Evolutionary conservation across 2,888 invertebrate species (phyloP).

Genomic region (Lumbricus terrestris): DNA sequence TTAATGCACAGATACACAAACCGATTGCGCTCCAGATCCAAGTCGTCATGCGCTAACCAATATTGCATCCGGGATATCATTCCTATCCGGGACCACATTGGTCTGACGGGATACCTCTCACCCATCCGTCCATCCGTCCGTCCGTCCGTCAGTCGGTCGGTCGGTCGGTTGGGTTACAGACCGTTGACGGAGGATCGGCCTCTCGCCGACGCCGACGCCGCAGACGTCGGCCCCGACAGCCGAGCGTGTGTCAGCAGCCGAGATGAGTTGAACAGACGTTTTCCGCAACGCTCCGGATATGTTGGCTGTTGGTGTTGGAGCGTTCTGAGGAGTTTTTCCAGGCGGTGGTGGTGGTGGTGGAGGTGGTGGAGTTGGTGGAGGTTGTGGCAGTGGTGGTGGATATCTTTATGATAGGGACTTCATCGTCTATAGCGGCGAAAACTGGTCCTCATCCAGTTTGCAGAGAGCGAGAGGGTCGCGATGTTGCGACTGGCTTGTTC

Average conservation of each 20-base stretch:
- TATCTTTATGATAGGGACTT: not conserved
- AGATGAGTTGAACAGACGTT: not conserved
- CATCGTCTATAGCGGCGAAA: not conserved
- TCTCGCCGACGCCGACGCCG: too few species aligned
- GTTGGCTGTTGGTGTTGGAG: not conserved
- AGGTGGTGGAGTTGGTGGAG: not conserved
- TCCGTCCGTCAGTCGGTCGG: not conserved
- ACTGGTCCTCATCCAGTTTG: not conserved
- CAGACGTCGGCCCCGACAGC: not conserved
- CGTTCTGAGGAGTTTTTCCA: not conserved
- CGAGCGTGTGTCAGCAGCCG: not conserved
- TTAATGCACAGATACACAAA: too few species aligned
- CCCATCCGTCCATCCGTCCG: too few species aligned
- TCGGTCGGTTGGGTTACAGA: not conserved
- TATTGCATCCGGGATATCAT: too few species aligned
- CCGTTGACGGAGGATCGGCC: not conserved
- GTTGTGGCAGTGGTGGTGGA: conserved; percentile 3
- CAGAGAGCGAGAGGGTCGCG: not conserved
- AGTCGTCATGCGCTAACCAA: too few species aligned
- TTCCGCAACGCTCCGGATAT: not conserved
- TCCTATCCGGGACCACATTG: not conserved
- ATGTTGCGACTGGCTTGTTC: not conserved
- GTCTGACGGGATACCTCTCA: not conserved
- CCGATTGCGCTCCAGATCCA: too few species aligned
- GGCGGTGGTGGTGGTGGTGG: not conserved